phyloP scores from a whole-genome alignment of 1,140 invertebrate species.

The Orchesella cincta region DNA sequence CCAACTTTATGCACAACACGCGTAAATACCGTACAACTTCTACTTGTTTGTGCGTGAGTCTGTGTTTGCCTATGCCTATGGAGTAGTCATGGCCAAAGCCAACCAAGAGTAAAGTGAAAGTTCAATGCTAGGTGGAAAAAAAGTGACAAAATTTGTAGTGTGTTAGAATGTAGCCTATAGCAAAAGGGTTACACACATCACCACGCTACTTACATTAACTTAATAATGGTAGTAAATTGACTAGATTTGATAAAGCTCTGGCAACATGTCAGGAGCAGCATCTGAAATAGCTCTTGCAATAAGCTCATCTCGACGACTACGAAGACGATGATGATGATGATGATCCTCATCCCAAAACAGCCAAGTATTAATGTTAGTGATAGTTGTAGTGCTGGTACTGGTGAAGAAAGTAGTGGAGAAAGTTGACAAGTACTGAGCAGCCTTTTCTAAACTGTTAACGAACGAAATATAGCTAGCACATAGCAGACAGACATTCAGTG shows the following conservation, averaged over 20 bases:
- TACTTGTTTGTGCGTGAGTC: too few species aligned
- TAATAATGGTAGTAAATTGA: not conserved
- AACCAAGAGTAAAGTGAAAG: not conserved
- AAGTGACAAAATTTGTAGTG: not conserved
- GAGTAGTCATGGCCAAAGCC: too few species aligned
- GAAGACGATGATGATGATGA: not conserved
- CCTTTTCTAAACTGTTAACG: too few species aligned
- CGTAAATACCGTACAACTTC: not conserved
- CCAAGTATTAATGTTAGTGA: not conserved
- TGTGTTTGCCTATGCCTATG: too few species aligned
- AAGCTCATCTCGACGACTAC: not conserved
- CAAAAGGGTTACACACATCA: not conserved
- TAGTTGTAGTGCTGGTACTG: not conserved
- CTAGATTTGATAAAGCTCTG: constrained; percentile 3
- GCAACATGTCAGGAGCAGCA: not conserved
- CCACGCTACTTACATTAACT: not conserved
- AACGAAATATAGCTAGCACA: too few species aligned
- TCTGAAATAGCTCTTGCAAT: not conserved
- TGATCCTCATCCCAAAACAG: not conserved
- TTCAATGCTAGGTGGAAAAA: not conserved
- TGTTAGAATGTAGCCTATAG: not conserved
- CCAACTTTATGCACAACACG: not conserved
- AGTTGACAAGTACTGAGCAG: not conserved
- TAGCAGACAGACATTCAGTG: too few species aligned
- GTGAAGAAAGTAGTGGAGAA: not conserved